Evolutionary conservation across 2,113 vertebrate species (phyloP), one percentile per base, ranked within the genome.

Genomic region (Neoarius graeffei): DNA sequence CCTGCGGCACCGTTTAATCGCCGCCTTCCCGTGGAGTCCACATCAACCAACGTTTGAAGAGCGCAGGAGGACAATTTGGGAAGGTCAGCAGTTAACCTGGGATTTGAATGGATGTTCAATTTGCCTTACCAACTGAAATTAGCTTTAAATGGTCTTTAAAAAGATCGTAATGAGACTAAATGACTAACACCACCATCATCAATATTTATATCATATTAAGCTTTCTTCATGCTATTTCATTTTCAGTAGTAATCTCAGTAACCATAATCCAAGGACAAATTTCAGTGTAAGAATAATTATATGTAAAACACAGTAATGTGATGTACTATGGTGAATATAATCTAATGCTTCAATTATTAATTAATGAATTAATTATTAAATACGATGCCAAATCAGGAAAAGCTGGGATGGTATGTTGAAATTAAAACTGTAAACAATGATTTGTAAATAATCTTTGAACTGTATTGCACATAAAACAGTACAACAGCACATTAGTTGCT

Each of bases 1-100:
- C 77, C 56, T 10, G 87, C 89, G 64, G 89, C 60, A 76, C 50
- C 30, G 64, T 83, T 79, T 89, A 69, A 89, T 90, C 87, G 62
- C 76, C 30, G 35, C 57, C 87, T 69, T 60, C 50, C 62, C 87
- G 67, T 59, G 27, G 77, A 82, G 85, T 85, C 89, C 85, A 79
- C 59, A 52, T 62, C 35, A 27, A 42, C 59, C 35, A 27, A 42
- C 59, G 42, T 30, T 56, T 64, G 42, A 81, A 73, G 82, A 56
- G 76, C 3, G 81, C 30, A 0, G 83, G 62, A n/a, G 25, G 19
- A 50, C 42, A 20, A 79, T 84, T 59, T 27, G 17, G 4, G 66
- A 74, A 79, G 89, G 90, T 90, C 90, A 90, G 59, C 52, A 67
- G 85, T 85, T 90, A 90, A 87, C 84, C 85, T 56, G 67, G 56